Percentiles rank a stretch among this genome's conserved stretches.
phyloP scores from a whole-genome alignment of 2,797 vertebrate genomes.

The Paramormyrops hopkinsi region DNA sequence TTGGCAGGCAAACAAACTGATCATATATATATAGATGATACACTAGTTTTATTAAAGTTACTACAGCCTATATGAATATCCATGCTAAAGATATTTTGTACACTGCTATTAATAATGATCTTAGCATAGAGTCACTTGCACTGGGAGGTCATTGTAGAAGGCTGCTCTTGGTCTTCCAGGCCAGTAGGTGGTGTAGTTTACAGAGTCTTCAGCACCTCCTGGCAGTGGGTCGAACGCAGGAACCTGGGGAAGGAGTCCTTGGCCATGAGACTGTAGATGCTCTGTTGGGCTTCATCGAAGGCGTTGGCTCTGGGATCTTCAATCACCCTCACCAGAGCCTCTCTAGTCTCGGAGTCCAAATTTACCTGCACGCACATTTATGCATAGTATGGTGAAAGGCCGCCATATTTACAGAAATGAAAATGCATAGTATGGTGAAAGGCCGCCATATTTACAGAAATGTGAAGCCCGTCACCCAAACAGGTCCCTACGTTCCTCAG shows the following conservation, averaged over 20 bases:
- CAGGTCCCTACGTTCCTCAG: neutral
- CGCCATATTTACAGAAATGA: neutral
- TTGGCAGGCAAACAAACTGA: neutral
- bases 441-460: neutral
- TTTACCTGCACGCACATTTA: constrained; percentile 57
- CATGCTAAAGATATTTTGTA: neutral
- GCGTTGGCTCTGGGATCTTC: constrained; percentile 48
- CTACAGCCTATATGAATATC: neutral
- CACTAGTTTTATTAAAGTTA: neutral
- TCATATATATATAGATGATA: neutral
- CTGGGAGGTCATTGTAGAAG: neutral
- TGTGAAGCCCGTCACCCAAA: neutral
- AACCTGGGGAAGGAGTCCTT: constrained; percentile 74
- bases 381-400: neutral
- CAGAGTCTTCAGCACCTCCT: constrained; percentile 37
- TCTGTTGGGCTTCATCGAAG: constrained; percentile 64
- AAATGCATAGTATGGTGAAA: neutral
- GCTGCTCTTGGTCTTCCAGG: neutral
- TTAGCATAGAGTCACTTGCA: neutral
- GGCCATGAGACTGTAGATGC: constrained; percentile 68
- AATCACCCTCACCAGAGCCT: constrained; percentile 51
- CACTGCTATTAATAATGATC: too few relatives aligned
- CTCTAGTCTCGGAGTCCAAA: constrained; percentile 65
- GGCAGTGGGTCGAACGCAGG: constrained; percentile 57
- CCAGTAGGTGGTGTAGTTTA: constrained; percentile 1